Percentiles rank a stretch among this genome's conserved stretches.
phyloP scores from a whole-genome alignment of 2,888 invertebrate species.

The Hydropsyche betteni region DNA sequence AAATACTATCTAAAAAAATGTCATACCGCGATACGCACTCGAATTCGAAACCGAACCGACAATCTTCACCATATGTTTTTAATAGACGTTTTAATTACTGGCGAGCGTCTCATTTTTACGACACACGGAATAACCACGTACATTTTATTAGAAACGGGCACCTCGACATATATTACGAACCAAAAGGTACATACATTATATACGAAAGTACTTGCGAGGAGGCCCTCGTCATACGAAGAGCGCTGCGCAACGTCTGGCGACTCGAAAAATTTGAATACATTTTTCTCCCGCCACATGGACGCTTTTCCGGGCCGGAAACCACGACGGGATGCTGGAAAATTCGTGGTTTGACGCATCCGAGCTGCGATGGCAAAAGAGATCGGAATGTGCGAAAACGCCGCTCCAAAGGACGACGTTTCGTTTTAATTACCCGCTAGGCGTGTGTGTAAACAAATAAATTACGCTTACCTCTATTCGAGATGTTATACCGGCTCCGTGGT shows the following conservation, averaged over 20 bases:
- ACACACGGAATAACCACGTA: background rate
- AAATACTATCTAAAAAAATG: background rate
- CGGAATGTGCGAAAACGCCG: constrained; percentile 28
- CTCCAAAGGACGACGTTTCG: constrained; percentile 38
- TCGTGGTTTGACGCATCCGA: background rate
- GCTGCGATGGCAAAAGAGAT: constrained; percentile 23
- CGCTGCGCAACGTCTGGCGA: constrained; percentile 43
- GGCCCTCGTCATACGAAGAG: constrained; percentile 43
- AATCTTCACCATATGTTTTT: background rate
- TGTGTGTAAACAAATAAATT: constrained; percentile 49
- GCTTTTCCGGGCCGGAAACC: constrained; percentile 33
- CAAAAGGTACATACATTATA: constrained; percentile 8
- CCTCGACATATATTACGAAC: background rate
- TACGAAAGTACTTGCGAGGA: constrained; percentile 7
- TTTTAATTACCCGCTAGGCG: constrained; percentile 44
- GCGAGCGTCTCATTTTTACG: constrained; percentile 14
- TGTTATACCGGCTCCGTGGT: constrained; percentile 25
- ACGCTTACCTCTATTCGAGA: constrained; percentile 32
- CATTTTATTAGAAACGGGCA: background rate
- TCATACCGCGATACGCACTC: background rate
- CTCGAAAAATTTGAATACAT: constrained; percentile 48
- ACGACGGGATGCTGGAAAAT: background rate
- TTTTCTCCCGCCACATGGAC: constrained; percentile 47
- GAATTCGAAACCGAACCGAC: no score
- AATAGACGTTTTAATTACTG: constrained; percentile 20